Percentiles rank a stretch among this genome's conserved stretches.
Conservation (phyloP, 2,113 vertebrate genomes). For the Sinocyclocheilus anshuiensis region DNA sequence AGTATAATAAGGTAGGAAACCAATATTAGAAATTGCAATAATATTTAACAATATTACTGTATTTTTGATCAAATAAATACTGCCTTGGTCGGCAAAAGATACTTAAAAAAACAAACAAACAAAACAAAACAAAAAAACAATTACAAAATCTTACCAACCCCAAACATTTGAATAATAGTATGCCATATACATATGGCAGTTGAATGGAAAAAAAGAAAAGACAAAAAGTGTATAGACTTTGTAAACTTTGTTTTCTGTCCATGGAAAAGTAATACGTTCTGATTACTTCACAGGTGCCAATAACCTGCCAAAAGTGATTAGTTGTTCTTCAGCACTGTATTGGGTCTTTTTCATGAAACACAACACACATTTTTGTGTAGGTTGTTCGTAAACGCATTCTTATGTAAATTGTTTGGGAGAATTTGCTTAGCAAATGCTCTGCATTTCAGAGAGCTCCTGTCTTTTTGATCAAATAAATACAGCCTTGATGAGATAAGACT, state of each 20-base stretch:
- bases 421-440: slow-evolving; percentile 41
- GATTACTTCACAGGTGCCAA: neutral
- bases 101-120: too few relatives aligned
- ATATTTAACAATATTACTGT: neutral
- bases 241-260: too few relatives aligned
- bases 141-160: neutral
- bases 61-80: neutral
- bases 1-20: too few relatives aligned
- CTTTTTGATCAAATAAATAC: neutral
- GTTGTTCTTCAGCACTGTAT: neutral
- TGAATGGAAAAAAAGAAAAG: neutral
- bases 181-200: neutral
- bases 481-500: too few relatives aligned
- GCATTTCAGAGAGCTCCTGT: slow-evolving; percentile 18
- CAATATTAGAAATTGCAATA: too few relatives aligned
- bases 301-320: neutral
- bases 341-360: neutral
- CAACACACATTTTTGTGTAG: neutral
- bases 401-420: neutral
- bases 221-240: too few relatives aligned
- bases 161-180: neutral
- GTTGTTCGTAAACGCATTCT: neutral
- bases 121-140: too few relatives aligned
- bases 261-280: too few relatives aligned
- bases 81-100: neutral